Evolutionary conservation across 2,113 vertebrate species (phyloP), one percentile per base, ranked within the genome.

Genomic region (Nestor notabilis): DNA sequence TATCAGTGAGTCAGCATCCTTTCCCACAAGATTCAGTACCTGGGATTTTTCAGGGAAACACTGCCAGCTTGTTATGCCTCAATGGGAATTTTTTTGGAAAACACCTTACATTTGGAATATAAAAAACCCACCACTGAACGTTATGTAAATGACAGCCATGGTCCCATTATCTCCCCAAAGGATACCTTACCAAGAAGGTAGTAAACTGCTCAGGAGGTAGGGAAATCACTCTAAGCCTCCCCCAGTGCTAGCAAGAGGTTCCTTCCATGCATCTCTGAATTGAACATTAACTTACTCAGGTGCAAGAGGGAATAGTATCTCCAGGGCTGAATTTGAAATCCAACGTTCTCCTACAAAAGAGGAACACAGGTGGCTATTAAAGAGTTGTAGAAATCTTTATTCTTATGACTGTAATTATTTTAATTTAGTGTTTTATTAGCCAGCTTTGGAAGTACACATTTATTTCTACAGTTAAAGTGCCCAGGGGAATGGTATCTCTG

Each of bases 31-130:
- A 70, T 39, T 72, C 89, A 50, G 66, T 83, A 39, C 94, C 60
- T 93, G 96, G 96, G 95, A 89, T 76, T 96, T 97, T 96, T 95
- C 91, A 95, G 83, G 77, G 61, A 91, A 95, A 87, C 63, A 69
- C 41, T 95, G 91, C 86, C 80, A 93, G 83, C 61, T 91, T 82
- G 65, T 95, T 95, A 77, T 72, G 81, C 50, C 61, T 93, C 58
- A 75, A 31, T 65, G 92, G 93, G 83, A 92, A 9, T 84, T 80
- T 82, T 90, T 96, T 95, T 94, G 95, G 96, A 96, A 96, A 97
- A 96, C 94, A 95, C 95, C 94, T 94, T 95, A 65, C 72, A 79
- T 93, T 97, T 93, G 58, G 69, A 87, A 84, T 77, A 81, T 56
- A 20, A 93, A 87, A 95, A 70, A 44, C 0, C 1, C 71, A 31